Evolutionary conservation across 2,113 vertebrate species (phyloP).

Genomic region (Crypturellus undulatus): DNA sequence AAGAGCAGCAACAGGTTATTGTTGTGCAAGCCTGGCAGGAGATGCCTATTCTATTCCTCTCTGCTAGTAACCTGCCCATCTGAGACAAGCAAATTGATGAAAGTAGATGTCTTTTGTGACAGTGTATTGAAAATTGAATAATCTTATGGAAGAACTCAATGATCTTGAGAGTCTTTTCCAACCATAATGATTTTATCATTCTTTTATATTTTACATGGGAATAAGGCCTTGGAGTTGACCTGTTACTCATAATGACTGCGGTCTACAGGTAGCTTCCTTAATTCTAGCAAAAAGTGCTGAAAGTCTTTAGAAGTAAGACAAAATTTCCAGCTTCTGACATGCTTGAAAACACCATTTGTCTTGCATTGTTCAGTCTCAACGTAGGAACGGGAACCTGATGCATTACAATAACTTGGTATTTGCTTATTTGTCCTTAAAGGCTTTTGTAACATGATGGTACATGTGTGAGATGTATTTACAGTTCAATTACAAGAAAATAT

Average conservation of each 20-base stretch:
- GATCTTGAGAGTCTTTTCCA: too few species aligned
- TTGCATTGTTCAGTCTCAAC: neutral
- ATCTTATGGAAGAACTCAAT: too few species aligned
- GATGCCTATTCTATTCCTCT: neutral
- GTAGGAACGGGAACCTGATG: neutral
- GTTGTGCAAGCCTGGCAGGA: neutral
- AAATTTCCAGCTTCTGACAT: neutral
- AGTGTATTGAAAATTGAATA: neutral
- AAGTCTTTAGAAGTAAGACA: neutral
- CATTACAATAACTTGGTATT: neutral
- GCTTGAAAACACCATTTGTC: neutral
- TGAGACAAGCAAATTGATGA: neutral
- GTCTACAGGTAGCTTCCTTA: neutral
- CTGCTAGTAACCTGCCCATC: neutral
- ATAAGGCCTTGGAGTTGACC: neutral
- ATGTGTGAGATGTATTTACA: neutral
- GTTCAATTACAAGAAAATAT: neutral
- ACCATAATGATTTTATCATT: too few species aligned
- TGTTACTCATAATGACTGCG: neutral
- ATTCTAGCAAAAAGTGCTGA: neutral
- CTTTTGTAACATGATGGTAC: neutral
- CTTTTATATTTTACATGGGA: neutral
- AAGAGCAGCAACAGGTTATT: neutral
- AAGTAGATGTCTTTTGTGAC: neutral
- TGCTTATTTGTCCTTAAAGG: neutral